Base-by-base conservation (phyloP, 2,888 invertebrate species). In the Nymphalis c-album region DNA sequence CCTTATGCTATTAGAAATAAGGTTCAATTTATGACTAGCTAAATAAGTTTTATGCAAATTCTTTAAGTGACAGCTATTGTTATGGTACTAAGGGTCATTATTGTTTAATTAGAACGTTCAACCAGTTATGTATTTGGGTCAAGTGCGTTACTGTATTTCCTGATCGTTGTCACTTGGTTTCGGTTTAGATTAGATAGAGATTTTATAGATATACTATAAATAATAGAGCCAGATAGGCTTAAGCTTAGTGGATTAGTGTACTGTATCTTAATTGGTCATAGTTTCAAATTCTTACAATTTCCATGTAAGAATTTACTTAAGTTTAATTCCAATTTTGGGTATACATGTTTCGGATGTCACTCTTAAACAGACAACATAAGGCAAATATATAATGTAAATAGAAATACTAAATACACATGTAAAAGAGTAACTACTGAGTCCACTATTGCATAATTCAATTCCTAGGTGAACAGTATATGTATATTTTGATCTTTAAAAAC, bases 131-230 rank as follows among this genome's bases (percentile, higher is more conserved):
- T 64, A 73, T 67, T 69, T 58, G 57, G 73, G 75, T 73, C 75
- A 74, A 75, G 75, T 70, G 73, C 74, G 74, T 67, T 73, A 71
- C 61, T 69, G 67, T 61, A 64, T 66, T 71, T 74, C 74, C 74
- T 74, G 67, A 67, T 71, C 67, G 48, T 51, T 65, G 68, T 69
- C 63, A 68, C 72, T 53, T 48, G 35, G 70, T 63, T 68, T 65
- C 13, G 18, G 46, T 65, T 64, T 31, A 35, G 69, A 63, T 62
- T 18, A 17, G 40, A 47, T 45, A 59, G 26, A 26, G 16, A 67
- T 22, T 16, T 53, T 17, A 18, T 18, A 20, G 50, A 50, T 50
- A 50, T 20, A 13, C 8, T 50, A 10, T 1, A 20, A 50, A 50
- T 10, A 20, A 50, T 18, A 40, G 40, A 40, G 40, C 40, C 13